Conservation (phyloP, 2,113 vertebrate genomes). For the Burhinus bistriatus region DNA sequence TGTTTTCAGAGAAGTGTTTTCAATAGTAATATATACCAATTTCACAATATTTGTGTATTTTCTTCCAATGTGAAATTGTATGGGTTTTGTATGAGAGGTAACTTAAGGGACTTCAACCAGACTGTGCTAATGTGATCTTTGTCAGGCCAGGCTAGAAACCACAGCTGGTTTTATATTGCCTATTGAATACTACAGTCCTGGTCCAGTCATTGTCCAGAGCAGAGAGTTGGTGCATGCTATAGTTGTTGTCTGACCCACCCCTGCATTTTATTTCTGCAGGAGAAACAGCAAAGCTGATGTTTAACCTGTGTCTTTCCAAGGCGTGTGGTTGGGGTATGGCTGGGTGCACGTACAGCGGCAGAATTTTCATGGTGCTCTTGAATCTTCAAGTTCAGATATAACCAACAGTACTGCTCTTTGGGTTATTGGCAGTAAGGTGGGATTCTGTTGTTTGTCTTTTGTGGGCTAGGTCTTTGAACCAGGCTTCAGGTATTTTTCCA, state of each 20-base stretch:
- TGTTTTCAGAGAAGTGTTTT: background rate
- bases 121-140: background rate
- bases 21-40: background rate
- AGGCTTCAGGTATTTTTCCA: background rate
- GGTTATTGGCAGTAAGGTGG: background rate
- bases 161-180: background rate
- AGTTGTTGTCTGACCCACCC: background rate
- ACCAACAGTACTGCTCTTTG: background rate
- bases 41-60: background rate
- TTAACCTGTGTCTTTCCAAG: background rate
- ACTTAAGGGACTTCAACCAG: background rate
- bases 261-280: background rate
- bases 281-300: background rate
- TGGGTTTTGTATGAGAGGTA: fast-evolving
- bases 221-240: background rate
- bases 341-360: background rate
- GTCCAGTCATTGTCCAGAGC: fast-evolving
- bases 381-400: background rate
- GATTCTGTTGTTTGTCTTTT: background rate
- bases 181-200: background rate
- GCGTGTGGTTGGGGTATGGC: background rate
- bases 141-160: background rate
- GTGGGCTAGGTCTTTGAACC: background rate
- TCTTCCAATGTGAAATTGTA: background rate
- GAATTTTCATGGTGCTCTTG: background rate